Evolutionary conservation across 2,888 invertebrate species (phyloP).

Genomic region (Apodemia mormo): DNA sequence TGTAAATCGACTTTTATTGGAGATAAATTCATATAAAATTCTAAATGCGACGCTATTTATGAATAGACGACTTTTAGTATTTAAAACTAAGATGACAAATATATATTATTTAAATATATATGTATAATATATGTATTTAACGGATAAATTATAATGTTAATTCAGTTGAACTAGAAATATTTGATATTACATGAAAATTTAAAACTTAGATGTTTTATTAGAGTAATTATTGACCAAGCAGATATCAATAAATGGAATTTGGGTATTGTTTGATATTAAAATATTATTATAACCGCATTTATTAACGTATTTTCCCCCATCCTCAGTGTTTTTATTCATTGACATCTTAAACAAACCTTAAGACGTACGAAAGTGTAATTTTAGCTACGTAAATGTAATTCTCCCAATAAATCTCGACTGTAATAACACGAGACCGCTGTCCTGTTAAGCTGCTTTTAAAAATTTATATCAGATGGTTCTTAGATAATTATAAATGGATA

Average conservation of each 20-base stretch:
- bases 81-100: slow-evolving; percentile 74
- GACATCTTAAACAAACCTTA: slow-evolving; percentile 41
- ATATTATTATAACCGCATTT: slow-evolving; percentile 61
- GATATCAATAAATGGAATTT: slow-evolving; percentile 61
- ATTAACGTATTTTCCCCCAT: slow-evolving; percentile 48
- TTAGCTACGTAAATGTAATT: slow-evolving; percentile 65
- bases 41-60: slow-evolving; percentile 78
- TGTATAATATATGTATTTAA: slow-evolving; percentile 43
- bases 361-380: slow-evolving; percentile 20
- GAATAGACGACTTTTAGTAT: slow-evolving; percentile 66
- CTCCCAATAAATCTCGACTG: slow-evolving; percentile 65
- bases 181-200: slow-evolving; percentile 58
- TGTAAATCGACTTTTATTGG: slow-evolving; percentile 59
- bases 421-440: slow-evolving; percentile 51
- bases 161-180: slow-evolving; percentile 60
- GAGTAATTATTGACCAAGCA: slow-evolving; percentile 66
- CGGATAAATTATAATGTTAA: slow-evolving; percentile 65
- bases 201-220: slow-evolving; percentile 55
- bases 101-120: slow-evolving; percentile 60
- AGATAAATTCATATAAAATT: slow-evolving; percentile 55
- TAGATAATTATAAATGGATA: slow-evolving; percentile 52
- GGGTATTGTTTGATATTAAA: slow-evolving; percentile 58
- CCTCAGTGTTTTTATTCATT: slow-evolving; percentile 50
- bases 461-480: slow-evolving; percentile 57
- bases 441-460: slow-evolving; percentile 55